A percentile compares a stretch with the other conserved stretches of the same genome.
phyloP scores from a whole-genome alignment of 2,888 invertebrate species.

The Stenurella melanura region DNA sequence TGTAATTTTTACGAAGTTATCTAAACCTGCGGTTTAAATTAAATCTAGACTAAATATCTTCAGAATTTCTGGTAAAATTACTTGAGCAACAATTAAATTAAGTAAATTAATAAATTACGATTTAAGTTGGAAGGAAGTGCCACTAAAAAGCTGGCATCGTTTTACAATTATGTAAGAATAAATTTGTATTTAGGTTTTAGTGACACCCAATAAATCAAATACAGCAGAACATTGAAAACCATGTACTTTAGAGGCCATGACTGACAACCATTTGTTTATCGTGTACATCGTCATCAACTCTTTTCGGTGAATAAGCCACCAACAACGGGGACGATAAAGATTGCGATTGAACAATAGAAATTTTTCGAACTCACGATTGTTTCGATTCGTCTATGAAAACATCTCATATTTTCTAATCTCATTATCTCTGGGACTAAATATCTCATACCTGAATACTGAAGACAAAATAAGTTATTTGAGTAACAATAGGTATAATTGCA shows the following conservation, averaged over 20 bases:
- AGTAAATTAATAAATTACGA: background rate
- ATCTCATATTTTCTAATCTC: too few species aligned
- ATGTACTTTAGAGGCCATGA: background rate
- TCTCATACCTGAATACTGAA: too few species aligned
- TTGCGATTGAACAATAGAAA: background rate
- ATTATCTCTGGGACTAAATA: too few species aligned
- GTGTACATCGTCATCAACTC: background rate
- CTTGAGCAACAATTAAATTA: slow-evolving; percentile 20
- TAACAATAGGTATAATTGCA: too few species aligned
- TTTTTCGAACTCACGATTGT: too few species aligned
- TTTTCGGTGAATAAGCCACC: background rate
- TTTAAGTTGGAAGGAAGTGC: background rate
- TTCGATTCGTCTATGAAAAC: too few species aligned
- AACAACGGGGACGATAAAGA: background rate
- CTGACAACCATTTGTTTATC: background rate
- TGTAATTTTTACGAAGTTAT: slow-evolving; percentile 1
- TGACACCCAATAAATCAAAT: background rate
- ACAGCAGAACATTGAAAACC: background rate
- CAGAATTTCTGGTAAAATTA: background rate
- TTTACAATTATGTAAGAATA: background rate
- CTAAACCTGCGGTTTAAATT: slow-evolving; percentile 27
- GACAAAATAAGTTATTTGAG: too few species aligned
- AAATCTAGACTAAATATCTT: slow-evolving; percentile 6
- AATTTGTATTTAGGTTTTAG: background rate
- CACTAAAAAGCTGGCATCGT: background rate